Percentiles rank a stretch among this genome's conserved stretches.
These are phyloP conservation scores for Brachystomella parvula DNA, from an alignment of 1,140 invertebrate species.

Conservation along the genomic window DNA sequence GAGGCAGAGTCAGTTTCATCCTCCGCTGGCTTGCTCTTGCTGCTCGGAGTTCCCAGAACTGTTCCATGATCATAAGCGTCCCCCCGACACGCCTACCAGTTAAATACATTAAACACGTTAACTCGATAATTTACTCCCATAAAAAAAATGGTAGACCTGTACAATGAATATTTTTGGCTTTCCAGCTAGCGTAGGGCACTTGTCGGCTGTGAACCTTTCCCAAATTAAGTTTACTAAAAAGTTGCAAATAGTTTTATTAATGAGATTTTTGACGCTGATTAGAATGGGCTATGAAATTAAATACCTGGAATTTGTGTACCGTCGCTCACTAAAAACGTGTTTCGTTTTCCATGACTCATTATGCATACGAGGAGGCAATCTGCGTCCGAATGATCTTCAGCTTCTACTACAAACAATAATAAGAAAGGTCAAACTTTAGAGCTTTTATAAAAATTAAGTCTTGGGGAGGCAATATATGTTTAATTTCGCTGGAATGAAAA, in stretches of 20 bases:
- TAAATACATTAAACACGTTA: no score
- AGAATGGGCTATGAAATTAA: neutral
- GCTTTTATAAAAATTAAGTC: no score
- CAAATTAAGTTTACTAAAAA: slow-evolving; percentile 43
- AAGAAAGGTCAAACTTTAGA: no score
- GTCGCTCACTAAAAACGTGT: slow-evolving; percentile 48
- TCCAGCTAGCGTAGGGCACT: slow-evolving; percentile 48
- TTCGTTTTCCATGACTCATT: slow-evolving; percentile 50
- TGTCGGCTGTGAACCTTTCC: slow-evolving; percentile 48
- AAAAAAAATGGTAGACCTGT: no score
- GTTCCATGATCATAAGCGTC: slow-evolving; percentile 46
- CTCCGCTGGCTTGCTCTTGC: slow-evolving; percentile 15
- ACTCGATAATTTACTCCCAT: no score
- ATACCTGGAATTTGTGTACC: slow-evolving; percentile 41
- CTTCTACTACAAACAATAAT: slow-evolving; percentile 40
- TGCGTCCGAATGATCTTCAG: slow-evolving; percentile 43
- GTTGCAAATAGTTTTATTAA: no score
- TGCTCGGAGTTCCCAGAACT: slow-evolving; percentile 32
- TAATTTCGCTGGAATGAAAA: no score
- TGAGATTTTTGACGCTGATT: no score
- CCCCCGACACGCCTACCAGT: slow-evolving; percentile 55
- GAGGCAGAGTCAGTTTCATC: slow-evolving; percentile 38
- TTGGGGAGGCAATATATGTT: no score
- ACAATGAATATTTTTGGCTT: slow-evolving; percentile 49
- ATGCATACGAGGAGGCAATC: slow-evolving; percentile 48